Base-by-base conservation (phyloP, 37 sponge, comb jelly and placozoan species). In the Spongia lamella region DNA sequence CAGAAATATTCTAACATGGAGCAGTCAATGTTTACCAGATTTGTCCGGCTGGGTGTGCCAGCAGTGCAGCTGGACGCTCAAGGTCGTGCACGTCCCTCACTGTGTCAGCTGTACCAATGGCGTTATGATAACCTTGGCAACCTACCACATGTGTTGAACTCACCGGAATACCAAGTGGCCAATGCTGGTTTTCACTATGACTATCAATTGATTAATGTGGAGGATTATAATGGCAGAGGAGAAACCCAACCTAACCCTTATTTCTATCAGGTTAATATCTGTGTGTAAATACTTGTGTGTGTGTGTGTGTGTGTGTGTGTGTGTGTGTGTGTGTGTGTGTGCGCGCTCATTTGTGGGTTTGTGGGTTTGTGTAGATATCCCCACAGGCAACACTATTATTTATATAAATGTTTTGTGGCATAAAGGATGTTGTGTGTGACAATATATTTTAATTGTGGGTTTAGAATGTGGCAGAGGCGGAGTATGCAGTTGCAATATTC, bases 1-100 rank as follows among this genome's bases (percentile, higher is more conserved):
- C 99, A 98, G 86, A 95, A 95, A 89, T 98, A 84, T 82, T 91
- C 90, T 53, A 98, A 98, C 79, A 92, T 98, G 99, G 99, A 98
- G 61, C 99, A 98, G 91, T 84, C 88, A 19, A 58, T 98, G 77
- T 98, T 98, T 72, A 84, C 99, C 7, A 83, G 99, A 21, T 98
- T 98, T 82, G 91, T 98, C 14, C 79, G 94, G 0, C 83, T 94
- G 35, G 95, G 99, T n/a, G 99, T 98, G 0, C 99, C 99, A 9
- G 77, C 90, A 7, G 72, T 95, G 34, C 93, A 98, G 70, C 86
- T 98, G 70, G 99, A 98, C 61, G 93, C 88, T n/a, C 99, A 98
- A 79, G 99, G 99, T 22, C 76, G 99, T 34, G 91, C 96, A 27
- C 76, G 99, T 7, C 89, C 94, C 55, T 73, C 75, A 25, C 91